Evolutionary conservation across 2,113 vertebrate species (phyloP).

Genomic region (Microtus richardsoni): DNA sequence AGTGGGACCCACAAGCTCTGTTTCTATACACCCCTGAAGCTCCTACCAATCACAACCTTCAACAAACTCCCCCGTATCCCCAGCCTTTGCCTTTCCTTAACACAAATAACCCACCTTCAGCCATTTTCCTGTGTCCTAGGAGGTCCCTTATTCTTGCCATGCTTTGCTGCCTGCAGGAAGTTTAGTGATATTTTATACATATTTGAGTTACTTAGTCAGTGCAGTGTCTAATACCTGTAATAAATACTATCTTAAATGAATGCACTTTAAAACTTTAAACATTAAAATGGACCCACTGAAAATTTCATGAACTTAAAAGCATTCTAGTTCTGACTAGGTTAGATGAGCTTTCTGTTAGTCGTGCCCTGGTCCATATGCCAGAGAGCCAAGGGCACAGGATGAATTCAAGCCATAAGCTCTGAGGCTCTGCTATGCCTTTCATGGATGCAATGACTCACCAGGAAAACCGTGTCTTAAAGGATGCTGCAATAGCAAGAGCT

Average conservation of each 20-base stretch:
- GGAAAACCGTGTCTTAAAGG: not conserved
- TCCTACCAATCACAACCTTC: not conserved
- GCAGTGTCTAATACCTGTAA: not conserved
- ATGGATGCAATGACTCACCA: not conserved
- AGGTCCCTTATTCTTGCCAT: not conserved
- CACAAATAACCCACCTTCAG: not conserved
- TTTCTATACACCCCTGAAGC: not conserved
- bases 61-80: not conserved
- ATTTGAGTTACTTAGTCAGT: not conserved
- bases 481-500: not conserved
- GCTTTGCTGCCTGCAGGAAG: not conserved
- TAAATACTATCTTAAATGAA: conserved; percentile 16
- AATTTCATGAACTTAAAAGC: not conserved
- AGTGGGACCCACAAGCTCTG: not conserved
- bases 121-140: not conserved
- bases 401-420: not conserved
- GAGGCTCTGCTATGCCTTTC: not conserved
- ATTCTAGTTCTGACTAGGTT: not conserved
- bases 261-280: not conserved
- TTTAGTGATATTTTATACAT: not conserved
- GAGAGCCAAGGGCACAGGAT: not conserved
- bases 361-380: not conserved
- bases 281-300: not conserved
- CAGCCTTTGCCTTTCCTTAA: not conserved
- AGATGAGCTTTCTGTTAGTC: too few species aligned